Evolutionary conservation across 2,797 vertebrate species (phyloP).

Genomic region (Pangasius sanitwongsei): DNA sequence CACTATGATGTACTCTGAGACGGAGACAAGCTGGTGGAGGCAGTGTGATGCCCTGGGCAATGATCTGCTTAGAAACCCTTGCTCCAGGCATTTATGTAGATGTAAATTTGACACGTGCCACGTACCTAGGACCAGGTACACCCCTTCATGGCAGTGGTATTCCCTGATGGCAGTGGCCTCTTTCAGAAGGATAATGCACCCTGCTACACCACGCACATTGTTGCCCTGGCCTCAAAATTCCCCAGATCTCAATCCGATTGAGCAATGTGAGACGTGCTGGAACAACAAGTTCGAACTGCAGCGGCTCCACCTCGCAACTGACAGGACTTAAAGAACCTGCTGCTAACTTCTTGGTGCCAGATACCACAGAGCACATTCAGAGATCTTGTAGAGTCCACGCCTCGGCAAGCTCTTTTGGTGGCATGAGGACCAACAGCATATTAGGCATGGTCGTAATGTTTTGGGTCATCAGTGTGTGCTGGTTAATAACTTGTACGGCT

Average conservation of each 20-base stretch:
- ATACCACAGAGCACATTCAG: too few relatives aligned
- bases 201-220: not conserved
- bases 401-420: not conserved
- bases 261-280: not conserved
- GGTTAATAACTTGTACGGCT: not conserved
- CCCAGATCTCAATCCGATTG: not conserved
- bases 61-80: not conserved
- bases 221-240: not conserved
- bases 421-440: not conserved
- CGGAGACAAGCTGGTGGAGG: not conserved
- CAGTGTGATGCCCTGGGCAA: too few relatives aligned
- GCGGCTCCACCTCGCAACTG: not conserved
- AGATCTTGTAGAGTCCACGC: not conserved
- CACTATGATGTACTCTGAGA: not conserved
- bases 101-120: not conserved
- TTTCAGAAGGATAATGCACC: too few relatives aligned
- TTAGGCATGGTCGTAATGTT: not conserved
- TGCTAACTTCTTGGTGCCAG: not conserved
- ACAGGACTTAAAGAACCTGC: not conserved
- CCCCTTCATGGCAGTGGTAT: not conserved
- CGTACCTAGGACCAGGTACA: not conserved
- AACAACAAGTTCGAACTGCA: not conserved
- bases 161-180: not conserved
- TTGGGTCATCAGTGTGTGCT: not conserved
- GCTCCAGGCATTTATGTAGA: not conserved